phyloP scores from a whole-genome alignment of 2,113 vertebrate genomes.

The Micronisus gabar region DNA sequence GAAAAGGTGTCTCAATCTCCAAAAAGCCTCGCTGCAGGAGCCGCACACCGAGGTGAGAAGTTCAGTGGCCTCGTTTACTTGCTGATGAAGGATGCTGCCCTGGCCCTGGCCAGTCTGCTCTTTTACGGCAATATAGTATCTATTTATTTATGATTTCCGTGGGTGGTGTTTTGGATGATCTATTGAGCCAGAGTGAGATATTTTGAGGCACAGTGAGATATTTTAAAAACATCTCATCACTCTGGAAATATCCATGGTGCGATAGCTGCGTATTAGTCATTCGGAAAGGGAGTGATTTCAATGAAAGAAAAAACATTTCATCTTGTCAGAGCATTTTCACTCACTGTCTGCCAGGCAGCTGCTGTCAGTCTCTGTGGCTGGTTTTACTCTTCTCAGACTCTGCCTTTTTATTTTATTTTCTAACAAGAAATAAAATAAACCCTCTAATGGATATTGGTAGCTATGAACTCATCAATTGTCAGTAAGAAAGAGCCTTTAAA shows the following conservation, averaged over 20 bases:
- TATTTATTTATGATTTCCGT: conserved; percentile 65
- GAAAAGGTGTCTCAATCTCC: neutral
- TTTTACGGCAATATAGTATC: neutral
- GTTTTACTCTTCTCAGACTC: neutral
- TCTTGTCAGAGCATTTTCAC: conserved; percentile 63
- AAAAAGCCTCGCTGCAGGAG: neutral
- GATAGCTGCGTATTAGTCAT: conserved; percentile 61
- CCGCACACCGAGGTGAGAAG: neutral
- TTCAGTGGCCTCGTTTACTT: neutral
- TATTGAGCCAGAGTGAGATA: conserved; percentile 64
- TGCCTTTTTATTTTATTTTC: conserved; percentile 47
- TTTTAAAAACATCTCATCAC: conserved; percentile 66
- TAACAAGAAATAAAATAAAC: conserved; percentile 59
- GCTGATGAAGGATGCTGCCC: neutral
- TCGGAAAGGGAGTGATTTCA: conserved; percentile 66
- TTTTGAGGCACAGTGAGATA: conserved; percentile 62
- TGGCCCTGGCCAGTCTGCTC: neutral
- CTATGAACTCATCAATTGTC: conserved; percentile 44
- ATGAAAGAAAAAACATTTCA: conserved; percentile 68
- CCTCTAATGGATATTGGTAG: conserved; percentile 53
- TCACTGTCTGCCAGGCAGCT: conserved; percentile 64
- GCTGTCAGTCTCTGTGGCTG: conserved; percentile 46
- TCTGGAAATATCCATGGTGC: conserved; percentile 59
- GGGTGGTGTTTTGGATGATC: conserved; percentile 62
- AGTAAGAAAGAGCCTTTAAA: conserved; percentile 21